Percentiles rank a stretch among this genome's conserved stretches.
These are phyloP conservation scores for Sitophilus oryzae DNA, from an alignment of 1,140 invertebrate species.

Conservation along the genomic window DNA sequence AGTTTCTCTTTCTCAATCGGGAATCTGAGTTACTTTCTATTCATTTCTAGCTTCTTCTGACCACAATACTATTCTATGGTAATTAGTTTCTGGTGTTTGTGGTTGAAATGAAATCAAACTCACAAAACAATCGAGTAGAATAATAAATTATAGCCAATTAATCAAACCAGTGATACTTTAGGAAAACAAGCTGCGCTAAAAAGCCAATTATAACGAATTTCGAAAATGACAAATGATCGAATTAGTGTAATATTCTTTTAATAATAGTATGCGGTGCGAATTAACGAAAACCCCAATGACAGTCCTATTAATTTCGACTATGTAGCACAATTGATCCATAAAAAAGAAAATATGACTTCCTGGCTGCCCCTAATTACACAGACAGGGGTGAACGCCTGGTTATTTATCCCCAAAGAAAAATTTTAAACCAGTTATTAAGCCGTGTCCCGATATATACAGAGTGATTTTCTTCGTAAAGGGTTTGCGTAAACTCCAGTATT, in stretches of 20 bases:
- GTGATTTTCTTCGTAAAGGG: too few relatives aligned
- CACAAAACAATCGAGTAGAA: constrained; percentile 17
- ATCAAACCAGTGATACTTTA: constrained; percentile 23
- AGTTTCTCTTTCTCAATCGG: too few relatives aligned
- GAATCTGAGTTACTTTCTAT: too few relatives aligned
- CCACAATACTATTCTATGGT: too few relatives aligned
- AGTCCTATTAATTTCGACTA: constrained; percentile 23
- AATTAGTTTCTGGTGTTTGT: too few relatives aligned
- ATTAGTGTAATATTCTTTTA: constrained; percentile 27
- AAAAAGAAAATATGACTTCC: constrained; percentile 26
- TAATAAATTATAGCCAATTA: constrained; percentile 24
- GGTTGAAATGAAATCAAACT: too few relatives aligned
- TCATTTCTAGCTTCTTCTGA: too few relatives aligned
- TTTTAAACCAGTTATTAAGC: constrained; percentile 17
- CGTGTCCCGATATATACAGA: constrained; percentile 15
- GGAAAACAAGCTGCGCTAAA: constrained; percentile 17
- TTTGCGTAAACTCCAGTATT: too few relatives aligned
- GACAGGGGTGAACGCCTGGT: constrained; percentile 14
- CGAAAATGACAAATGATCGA: constrained; percentile 22
- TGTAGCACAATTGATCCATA: constrained; percentile 25
- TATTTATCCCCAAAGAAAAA: constrained; percentile 20
- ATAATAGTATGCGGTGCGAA: constrained; percentile 17
- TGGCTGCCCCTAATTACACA: constrained; percentile 18
- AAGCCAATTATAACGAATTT: constrained; percentile 23
- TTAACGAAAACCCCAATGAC: constrained; percentile 22